Evolutionary conservation across 2,797 vertebrate genomes (phyloP).

Genomic region (Lutjanus argentimaculatus): DNA sequence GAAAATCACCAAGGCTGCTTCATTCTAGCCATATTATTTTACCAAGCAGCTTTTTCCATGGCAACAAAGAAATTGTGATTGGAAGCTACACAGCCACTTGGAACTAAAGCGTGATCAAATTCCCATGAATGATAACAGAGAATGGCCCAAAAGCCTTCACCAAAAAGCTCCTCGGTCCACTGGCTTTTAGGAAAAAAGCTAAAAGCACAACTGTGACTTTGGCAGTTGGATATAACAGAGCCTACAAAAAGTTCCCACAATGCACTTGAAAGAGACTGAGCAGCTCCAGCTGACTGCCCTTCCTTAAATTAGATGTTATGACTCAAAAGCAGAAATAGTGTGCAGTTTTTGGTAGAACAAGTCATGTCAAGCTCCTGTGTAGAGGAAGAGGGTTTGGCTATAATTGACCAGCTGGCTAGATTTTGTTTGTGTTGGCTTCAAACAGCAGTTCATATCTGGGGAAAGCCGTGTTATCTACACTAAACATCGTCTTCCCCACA

Average conservation of each 20-base stretch:
- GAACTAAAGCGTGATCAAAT: constrained; percentile 13
- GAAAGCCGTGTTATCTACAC: constrained; percentile 29
- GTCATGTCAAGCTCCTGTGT: constrained; percentile 2
- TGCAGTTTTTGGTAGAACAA: constrained; percentile 6
- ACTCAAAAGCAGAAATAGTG: constrained; percentile 9
- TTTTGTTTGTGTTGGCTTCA: constrained; percentile 53
- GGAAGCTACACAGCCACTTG: neutral
- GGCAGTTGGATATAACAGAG: neutral
- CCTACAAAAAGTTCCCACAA: neutral
- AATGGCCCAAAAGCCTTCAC: neutral
- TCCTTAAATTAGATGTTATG: neutral
- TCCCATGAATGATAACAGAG: neutral
- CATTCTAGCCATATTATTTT: constrained; percentile 24
- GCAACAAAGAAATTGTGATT: constrained; percentile 22
- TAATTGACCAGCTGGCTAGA: constrained; percentile 34
- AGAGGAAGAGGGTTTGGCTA: constrained; percentile 31
- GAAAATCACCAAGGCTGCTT: constrained; percentile 25
- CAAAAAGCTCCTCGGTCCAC: neutral
- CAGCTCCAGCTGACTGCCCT: neutral
- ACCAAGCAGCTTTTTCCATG: constrained; percentile 12
- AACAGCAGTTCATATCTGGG: constrained; percentile 37
- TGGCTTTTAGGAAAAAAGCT: neutral
- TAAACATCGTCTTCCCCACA: constrained; percentile 10
- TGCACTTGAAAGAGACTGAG: neutral
- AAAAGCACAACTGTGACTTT: neutral